Conservation (phyloP, 2,888 invertebrate genomes). For the Amphipoea lucens region DNA sequence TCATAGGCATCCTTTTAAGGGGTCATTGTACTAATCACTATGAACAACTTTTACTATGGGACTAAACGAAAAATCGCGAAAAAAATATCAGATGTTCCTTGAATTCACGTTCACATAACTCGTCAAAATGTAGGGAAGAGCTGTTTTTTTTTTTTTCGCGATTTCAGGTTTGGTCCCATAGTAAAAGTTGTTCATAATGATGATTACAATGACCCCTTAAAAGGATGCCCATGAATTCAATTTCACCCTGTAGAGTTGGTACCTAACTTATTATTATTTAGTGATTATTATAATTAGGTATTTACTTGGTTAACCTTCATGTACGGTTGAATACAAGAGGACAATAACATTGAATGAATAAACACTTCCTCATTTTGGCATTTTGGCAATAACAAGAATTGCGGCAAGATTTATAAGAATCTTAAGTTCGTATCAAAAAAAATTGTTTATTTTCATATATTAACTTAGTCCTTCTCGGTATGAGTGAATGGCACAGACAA, state of each 20-base stretch:
- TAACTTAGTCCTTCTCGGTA: constrained; percentile 14
- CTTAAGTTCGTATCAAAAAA: background rate
- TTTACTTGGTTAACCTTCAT: constrained; percentile 38
- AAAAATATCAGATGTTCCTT: too few relatives aligned
- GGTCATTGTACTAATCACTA: too few relatives aligned
- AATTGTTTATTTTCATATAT: background rate
- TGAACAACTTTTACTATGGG: too few relatives aligned
- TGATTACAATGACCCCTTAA: too few relatives aligned
- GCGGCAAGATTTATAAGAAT: constrained; percentile 1
- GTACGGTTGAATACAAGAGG: background rate
- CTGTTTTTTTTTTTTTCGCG: too few relatives aligned
- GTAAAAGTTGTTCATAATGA: too few relatives aligned
- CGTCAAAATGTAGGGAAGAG: too few relatives aligned
- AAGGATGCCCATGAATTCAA: too few relatives aligned
- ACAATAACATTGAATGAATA: constrained; percentile 10
- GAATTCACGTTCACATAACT: too few relatives aligned
- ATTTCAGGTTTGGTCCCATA: too few relatives aligned
- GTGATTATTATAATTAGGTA: constrained; percentile 7
- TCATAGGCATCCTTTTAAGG: too few relatives aligned
- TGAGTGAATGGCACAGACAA: constrained; percentile 13
- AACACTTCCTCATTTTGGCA: constrained; percentile 23
- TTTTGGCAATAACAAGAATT: constrained; percentile 10
- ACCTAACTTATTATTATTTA: background rate
- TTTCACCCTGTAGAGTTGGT: background rate
- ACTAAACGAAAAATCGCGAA: too few relatives aligned